These are phyloP conservation scores for Barypeithes pellucidus DNA, from an alignment of 2,888 invertebrate species.

Conservation along the genomic window DNA sequence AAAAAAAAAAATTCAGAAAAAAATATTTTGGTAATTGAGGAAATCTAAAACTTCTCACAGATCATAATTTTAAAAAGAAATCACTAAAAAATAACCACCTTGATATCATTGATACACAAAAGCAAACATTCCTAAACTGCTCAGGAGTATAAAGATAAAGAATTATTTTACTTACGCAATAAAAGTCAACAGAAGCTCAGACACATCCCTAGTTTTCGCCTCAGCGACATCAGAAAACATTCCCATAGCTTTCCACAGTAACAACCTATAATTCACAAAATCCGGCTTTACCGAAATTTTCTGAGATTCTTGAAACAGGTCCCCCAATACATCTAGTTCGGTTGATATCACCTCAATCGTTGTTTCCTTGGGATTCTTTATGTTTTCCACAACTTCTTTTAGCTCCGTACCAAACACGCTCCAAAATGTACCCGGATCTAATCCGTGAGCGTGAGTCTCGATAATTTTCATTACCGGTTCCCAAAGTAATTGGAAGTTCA, in stretches of 20 bases:
- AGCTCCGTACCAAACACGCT: slow-evolving; percentile 77
- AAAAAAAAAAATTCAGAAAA: too few species aligned
- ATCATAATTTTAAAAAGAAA: too few species aligned
- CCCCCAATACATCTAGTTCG: slow-evolving; percentile 60
- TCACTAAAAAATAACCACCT: too few species aligned
- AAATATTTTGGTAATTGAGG: too few species aligned
- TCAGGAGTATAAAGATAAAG: too few species aligned
- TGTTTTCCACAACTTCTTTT: slow-evolving; percentile 72
- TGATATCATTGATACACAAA: too few species aligned
- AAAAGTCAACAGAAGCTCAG: slow-evolving; percentile 86
- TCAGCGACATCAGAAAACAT: slow-evolving; percentile 85
- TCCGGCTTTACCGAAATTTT: slow-evolving; percentile 77
- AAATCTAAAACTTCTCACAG: too few species aligned
- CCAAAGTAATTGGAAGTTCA: slow-evolving; percentile 94
- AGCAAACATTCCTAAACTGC: too few species aligned
- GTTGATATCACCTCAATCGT: slow-evolving; percentile 51
- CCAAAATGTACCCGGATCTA: slow-evolving; percentile 82
- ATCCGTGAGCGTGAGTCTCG: slow-evolving; percentile 79
- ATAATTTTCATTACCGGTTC: slow-evolving; percentile 86
- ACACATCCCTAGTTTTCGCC: slow-evolving; percentile 85
- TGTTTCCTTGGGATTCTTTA: slow-evolving; percentile 64
- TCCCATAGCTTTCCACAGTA: slow-evolving; percentile 87
- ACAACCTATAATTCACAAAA: slow-evolving; percentile 82
- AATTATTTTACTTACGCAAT: slow-evolving; percentile 77
- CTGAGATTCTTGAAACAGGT: slow-evolving; percentile 63